phyloP scores from a whole-genome alignment of 2,888 invertebrate genomes.

The Caenorhabditis drosophilae region DNA sequence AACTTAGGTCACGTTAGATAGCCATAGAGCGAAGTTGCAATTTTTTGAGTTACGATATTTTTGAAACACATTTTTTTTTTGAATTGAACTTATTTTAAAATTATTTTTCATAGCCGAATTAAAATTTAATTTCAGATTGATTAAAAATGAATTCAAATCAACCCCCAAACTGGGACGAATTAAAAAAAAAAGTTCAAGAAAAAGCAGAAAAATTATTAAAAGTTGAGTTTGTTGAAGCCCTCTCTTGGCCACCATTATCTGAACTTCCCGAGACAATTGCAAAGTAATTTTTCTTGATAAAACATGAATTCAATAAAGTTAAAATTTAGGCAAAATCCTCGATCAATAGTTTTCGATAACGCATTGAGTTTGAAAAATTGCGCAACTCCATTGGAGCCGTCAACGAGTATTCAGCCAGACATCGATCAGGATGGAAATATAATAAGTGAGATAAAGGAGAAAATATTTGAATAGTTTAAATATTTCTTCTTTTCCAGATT shows the following conservation, averaged over 20 bases:
- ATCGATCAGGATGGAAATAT: conserved; percentile 24
- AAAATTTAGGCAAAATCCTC: conserved; percentile 20
- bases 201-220: conserved; percentile 23
- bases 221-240: conserved; percentile 23
- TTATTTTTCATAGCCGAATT: too few species aligned
- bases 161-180: conserved; percentile 5
- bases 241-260: conserved; percentile 33
- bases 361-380: conserved; percentile 13
- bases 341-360: conserved; percentile 1
- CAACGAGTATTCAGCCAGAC: conserved; percentile 10
- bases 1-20: too few species aligned
- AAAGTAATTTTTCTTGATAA: conserved; percentile 5
- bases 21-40: too few species aligned
- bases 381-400: conserved; percentile 16
- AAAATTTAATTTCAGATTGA: too few species aligned
- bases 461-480: conserved; percentile 2
- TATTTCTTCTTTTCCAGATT: too few species aligned
- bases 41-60: too few species aligned
- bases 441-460: neutral
- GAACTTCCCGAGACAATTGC: conserved; percentile 6
- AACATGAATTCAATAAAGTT: neutral
- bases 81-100: too few species aligned
- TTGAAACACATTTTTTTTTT: too few species aligned
- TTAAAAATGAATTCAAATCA: too few species aligned
- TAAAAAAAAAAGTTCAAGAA: conserved; percentile 13